Conservation (phyloP, 2,888 invertebrate genomes). For the Drosophila nr. medialis region DNA sequence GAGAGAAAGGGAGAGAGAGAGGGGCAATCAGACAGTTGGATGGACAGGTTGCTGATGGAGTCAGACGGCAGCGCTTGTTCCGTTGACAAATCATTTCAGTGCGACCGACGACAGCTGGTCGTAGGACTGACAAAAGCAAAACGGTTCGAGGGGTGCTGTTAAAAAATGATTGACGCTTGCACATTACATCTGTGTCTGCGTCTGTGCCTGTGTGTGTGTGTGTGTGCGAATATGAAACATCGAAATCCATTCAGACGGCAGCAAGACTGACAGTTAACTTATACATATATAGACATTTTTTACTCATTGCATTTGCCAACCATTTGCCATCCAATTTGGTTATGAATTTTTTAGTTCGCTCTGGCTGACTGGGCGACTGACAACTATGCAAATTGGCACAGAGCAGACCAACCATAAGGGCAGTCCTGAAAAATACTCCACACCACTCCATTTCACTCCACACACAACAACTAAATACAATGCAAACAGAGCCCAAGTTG, state of each 20-base stretch:
- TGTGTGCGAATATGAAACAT: conserved; percentile 61
- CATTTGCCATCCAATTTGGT: conserved; percentile 54
- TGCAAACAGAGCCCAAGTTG: conserved; percentile 39
- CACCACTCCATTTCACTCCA: background rate
- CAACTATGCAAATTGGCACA: conserved; percentile 73
- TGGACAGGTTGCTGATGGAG: conserved; percentile 58
- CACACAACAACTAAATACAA: conserved; percentile 17
- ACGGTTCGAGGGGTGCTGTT: background rate
- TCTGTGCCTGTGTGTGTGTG: conserved; percentile 7
- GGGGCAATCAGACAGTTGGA: conserved; percentile 17
- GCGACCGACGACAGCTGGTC: conserved; percentile 58
- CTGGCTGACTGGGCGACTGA: conserved; percentile 26
- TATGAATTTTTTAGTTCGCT: conserved; percentile 68
- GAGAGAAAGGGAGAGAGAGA: too few relatives aligned
- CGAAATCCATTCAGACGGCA: conserved; percentile 37
- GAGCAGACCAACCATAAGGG: background rate
- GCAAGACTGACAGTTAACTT: conserved; percentile 39
- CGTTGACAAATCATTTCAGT: conserved; percentile 74
- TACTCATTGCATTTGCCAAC: conserved; percentile 23
- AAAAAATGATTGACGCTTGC: conserved; percentile 62
- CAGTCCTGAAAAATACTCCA: background rate
- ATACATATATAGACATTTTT: conserved; percentile 1
- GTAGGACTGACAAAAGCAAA: conserved; percentile 28
- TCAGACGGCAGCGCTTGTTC: conserved; percentile 53
- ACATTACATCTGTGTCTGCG: conserved; percentile 24